Evolutionary conservation across 2,888 invertebrate genomes (phyloP), one percentile per base, ranked within the genome.

Genomic region (Salpingus planirostris): DNA sequence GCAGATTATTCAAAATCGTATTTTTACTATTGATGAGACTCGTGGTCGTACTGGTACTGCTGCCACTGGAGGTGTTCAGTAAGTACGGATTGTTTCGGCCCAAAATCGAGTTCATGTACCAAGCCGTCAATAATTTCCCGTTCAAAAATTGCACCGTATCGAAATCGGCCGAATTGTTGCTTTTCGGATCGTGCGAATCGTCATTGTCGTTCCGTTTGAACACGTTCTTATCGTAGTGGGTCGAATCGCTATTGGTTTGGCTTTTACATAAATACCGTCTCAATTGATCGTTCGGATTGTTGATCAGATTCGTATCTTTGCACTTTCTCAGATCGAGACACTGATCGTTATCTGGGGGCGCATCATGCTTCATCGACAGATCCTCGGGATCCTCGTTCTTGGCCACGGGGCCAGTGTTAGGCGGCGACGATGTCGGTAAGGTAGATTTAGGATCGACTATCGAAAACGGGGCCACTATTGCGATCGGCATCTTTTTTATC

Each of bases 401-500:
- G 18, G 44, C 38, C 14, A 32, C 11, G 13, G 42, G 36, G 32
- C 31, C 36, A 29, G 50, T 50, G 25, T 43, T 43, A 33, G 52
- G 54, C 21, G 49, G 47, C 27, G 49, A 49, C n/a, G n/a, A n/a
- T n/a, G n/a, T n/a, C n/a, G n/a, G n/a, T n/a, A n/a, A n/a, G 15
- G 42, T 43, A 15, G 44, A 47, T 24, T 43, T 48, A 2, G 42
- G 33, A 29, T 47, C 48, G 11, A 49, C 44, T 14, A 49, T 27
- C 11, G 55, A 49, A 42, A 57, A 70, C 18, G 71, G 71, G 11
- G 70, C 68, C 22, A 71, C 71, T 33, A 71, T 67, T 26, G 71
- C 71, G 31, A 71, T 67, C 27, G 71, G 71, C 55, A 66, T 69
- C 54, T 68, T 69, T 46, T 64, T 65, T 42, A 68, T 57, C 36